Evolutionary conservation across 2,797 vertebrate species (phyloP), one percentile per base, ranked within the genome.

Genomic region (Nyctibius grandis): DNA sequence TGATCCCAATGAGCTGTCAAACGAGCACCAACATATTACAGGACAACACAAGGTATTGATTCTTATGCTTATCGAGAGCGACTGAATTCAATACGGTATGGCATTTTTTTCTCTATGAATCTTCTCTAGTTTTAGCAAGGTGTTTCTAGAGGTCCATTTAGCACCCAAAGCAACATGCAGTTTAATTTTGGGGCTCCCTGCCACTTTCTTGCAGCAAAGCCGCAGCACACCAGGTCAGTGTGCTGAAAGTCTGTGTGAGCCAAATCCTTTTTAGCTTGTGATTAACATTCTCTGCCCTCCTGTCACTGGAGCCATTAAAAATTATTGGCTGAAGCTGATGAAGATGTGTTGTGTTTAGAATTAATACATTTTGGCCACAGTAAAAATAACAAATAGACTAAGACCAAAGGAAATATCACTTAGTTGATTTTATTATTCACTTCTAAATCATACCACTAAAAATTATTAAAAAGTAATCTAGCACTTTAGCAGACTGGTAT

Each of bases 381-480:
- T 68, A 87, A 89, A 92, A 83, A 83, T 18, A 96, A 63, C 16
- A 74, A 70, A 85, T 36, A 80, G 69, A 94, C 88, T 79, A 85
- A 87, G n/a, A 68, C 20, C 47, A 60, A 85, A 78, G 36, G 5
- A 15, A 65, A 12, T 47, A 68, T 48, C 42, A 88, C 42, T 91
- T 72, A 40, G 51, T 40, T 80, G 65, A 81, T 76, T 95, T 56
- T 34, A 73, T 79, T 88, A 91, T 85, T 60, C 57, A 38, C n/a
- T 73, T 94, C 48, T 64, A 95, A 94, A 65, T 88, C 69, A 65
- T 45, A 77, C 38, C 72, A 88, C 87, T n/a, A 82, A 95, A 95
- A 93, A 67, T 20, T 82, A 77, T 67, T 80, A 74, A 67, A n/a
- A 96, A 93, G 51, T 63, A 82, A 59, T 36, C 61, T 44, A 44